Percentiles rank a stretch among this genome's conserved stretches.
Conservation (phyloP, 30 jellyfish, hydroid and myxozoan genomes). For the Aurelia coerulea region DNA sequence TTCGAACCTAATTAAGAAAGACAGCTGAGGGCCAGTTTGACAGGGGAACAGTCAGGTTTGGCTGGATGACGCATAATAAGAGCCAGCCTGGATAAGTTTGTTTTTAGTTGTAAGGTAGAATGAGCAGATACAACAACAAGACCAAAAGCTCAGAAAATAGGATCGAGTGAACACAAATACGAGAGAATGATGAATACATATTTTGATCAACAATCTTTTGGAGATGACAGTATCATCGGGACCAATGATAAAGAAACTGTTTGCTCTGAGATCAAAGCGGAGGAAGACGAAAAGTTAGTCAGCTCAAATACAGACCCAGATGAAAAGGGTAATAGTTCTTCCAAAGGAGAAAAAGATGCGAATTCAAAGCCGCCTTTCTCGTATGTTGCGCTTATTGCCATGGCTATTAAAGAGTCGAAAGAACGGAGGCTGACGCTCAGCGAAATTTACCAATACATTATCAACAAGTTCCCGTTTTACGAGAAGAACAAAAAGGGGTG, state of each 20-base stretch:
- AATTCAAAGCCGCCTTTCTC: constrained; percentile 95
- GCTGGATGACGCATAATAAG: background rate
- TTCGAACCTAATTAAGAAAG: constrained; percentile 14
- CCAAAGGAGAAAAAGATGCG: constrained; percentile 57
- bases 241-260: background rate
- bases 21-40: background rate
- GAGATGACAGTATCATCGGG: constrained; percentile 1
- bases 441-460: constrained; percentile 87
- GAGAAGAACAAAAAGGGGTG: constrained; percentile 98
- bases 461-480: constrained; percentile 91
- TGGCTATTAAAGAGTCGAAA: constrained; percentile 88
- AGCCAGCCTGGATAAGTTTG: background rate
- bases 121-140: too few relatives aligned
- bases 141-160: too few relatives aligned
- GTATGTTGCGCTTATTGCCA: constrained; percentile 95
- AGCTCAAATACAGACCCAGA: constrained; percentile 6
- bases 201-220: constrained; percentile 51
- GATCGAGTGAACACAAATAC: background rate
- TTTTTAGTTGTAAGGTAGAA: background rate
- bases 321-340: background rate
- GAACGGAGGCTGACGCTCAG: constrained; percentile 83
- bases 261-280: background rate
- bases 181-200: constrained; percentile 23
- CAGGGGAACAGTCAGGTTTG: constrained; percentile 8
- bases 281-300: constrained; percentile 12